Conservation (phyloP, 1,140 invertebrate species). For the Coptotermes formosanus region DNA sequence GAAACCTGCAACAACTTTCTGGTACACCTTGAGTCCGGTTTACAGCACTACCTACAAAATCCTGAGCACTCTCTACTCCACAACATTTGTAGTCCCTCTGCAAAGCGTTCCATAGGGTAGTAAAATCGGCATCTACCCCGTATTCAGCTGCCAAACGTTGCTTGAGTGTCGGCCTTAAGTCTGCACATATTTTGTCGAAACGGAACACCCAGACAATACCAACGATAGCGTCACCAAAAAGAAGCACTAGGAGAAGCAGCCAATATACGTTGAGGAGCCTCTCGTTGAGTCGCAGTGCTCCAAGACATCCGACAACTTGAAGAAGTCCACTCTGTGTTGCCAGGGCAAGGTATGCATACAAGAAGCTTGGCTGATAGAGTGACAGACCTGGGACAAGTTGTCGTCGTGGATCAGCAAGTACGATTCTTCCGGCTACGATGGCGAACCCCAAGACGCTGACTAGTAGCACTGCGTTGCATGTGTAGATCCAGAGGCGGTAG, state of each 20-base stretch:
- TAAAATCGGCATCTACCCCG: slow-evolving; percentile 67
- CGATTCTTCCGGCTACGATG: slow-evolving; percentile 64
- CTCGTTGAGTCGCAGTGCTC: slow-evolving; percentile 75
- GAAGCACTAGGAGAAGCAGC: slow-evolving; percentile 73
- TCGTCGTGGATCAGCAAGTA: slow-evolving; percentile 58
- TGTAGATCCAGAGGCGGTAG: slow-evolving; percentile 91
- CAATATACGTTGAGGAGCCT: slow-evolving; percentile 80
- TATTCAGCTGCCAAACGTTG: slow-evolving; percentile 61
- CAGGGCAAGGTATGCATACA: slow-evolving; percentile 81
- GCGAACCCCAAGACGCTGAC: slow-evolving; percentile 78
- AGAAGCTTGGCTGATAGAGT: slow-evolving; percentile 74
- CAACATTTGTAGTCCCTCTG: slow-evolving; percentile 77
- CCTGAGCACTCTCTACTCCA: slow-evolving; percentile 67
- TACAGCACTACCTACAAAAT: slow-evolving; percentile 50
- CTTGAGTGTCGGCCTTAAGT: slow-evolving; percentile 66
- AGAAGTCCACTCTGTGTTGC: slow-evolving; percentile 64
- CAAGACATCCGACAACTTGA: slow-evolving; percentile 75
- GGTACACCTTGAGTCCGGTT: slow-evolving; percentile 57
- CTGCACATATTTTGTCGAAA: slow-evolving; percentile 71
- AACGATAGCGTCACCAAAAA: slow-evolving; percentile 79
- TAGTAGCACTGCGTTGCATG: slow-evolving; percentile 83
- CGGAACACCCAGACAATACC: slow-evolving; percentile 85
- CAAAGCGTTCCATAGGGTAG: slow-evolving; percentile 75
- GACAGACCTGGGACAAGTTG: slow-evolving; percentile 69
- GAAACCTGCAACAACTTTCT: slow-evolving; percentile 57